Conservation (phyloP, 2,888 invertebrate species). For the Brachylomia viminalis region DNA sequence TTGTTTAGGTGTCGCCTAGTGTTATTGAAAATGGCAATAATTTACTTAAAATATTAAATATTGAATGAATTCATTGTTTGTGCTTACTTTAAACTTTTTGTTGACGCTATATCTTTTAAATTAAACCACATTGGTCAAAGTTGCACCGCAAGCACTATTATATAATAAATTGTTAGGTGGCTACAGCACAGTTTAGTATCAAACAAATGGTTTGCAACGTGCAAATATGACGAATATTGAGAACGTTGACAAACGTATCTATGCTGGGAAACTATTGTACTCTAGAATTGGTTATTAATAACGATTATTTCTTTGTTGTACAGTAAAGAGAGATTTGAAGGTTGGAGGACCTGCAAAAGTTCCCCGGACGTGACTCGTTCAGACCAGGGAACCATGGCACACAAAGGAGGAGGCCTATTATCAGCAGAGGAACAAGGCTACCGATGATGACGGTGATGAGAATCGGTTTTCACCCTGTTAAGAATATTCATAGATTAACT, state of each 20-base stretch:
- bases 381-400: neutral
- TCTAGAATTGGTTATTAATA: neutral
- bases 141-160: constrained; percentile 32
- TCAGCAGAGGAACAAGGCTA: neutral
- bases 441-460: neutral
- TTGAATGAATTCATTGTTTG: neutral
- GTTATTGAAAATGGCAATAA: neutral
- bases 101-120: neutral
- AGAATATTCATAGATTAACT: neutral
- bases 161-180: constrained; percentile 10
- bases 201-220: constrained; percentile 33
- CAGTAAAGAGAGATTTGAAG: no score
- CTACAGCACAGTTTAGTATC: constrained; percentile 13
- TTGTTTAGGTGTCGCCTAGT: neutral
- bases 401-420: neutral
- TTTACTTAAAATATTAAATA: neutral
- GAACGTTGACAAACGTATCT: neutral
- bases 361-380: neutral
- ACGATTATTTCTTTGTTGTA: neutral
- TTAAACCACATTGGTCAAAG: constrained; percentile 11
- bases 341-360: neutral
- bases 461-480: neutral
- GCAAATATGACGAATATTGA: constrained; percentile 35
- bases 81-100: neutral
- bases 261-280: neutral